Evolutionary conservation across 2,113 vertebrate species (phyloP).

Genomic region (Chamaetylas fuelleborni): DNA sequence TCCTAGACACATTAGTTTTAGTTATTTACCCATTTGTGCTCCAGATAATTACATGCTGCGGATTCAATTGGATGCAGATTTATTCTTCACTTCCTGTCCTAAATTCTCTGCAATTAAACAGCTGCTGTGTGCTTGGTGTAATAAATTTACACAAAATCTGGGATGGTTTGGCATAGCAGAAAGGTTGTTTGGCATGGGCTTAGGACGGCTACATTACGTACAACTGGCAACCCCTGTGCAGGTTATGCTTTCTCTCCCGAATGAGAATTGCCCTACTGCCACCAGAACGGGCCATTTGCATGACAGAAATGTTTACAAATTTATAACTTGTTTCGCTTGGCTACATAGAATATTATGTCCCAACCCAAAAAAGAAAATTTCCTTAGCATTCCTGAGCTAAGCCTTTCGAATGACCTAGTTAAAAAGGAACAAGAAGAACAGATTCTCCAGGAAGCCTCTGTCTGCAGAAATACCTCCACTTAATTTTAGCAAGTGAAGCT

Average conservation of each 20-base stretch:
- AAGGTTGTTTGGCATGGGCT: conserved; percentile 43
- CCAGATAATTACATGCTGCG: conserved; percentile 60
- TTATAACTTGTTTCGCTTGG: neutral
- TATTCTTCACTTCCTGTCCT: conserved; percentile 72
- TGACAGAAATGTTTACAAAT: conserved; percentile 33
- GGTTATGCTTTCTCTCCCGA: conserved; percentile 1
- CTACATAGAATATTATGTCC: neutral
- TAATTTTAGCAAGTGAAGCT: neutral
- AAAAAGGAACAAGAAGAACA: neutral
- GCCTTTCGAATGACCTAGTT: neutral
- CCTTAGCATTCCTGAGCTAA: neutral
- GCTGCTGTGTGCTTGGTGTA: conserved; percentile 66
- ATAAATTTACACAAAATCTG: conserved; percentile 69
- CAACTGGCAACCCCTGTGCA: neutral
- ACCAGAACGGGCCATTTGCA: neutral
- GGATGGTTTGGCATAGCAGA: conserved; percentile 61
- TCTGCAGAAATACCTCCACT: neutral
- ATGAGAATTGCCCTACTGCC: neutral
- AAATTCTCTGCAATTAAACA: conserved; percentile 70
- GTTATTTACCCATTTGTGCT: conserved; percentile 70
- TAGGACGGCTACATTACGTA: neutral
- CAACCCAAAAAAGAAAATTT: neutral
- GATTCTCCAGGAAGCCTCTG: neutral
- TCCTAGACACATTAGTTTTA: conserved; percentile 71
- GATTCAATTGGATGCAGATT: conserved; percentile 70